Evolutionary conservation across 1,140 invertebrate species (phyloP).

Genomic region (Druon quercuslanigerum): DNA sequence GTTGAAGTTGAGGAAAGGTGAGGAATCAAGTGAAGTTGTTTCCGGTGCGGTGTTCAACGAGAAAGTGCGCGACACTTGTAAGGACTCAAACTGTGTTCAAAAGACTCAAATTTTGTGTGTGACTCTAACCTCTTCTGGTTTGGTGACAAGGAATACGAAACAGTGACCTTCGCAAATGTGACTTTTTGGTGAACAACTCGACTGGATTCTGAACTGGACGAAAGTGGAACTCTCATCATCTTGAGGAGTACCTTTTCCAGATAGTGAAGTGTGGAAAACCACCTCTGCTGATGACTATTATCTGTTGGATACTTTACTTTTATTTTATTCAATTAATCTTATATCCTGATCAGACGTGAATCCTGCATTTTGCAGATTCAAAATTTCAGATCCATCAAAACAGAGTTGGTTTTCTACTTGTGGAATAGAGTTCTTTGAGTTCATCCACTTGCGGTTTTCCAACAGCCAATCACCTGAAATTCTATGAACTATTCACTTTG

Average conservation of each 20-base stretch:
- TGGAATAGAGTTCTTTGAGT: not conserved
- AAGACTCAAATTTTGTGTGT: not conserved
- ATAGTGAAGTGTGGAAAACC: not conserved
- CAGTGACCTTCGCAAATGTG: not conserved
- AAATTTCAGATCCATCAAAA: too few species aligned
- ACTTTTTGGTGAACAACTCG: not conserved
- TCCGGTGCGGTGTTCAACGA: not conserved
- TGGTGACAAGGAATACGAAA: slow-evolving; percentile 7
- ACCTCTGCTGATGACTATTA: not conserved
- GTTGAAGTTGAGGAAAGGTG: not conserved
- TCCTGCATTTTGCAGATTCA: too few species aligned
- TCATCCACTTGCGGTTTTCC: too few species aligned
- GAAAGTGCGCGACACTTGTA: not conserved
- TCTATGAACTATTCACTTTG: too few species aligned
- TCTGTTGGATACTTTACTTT: not conserved
- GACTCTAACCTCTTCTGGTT: not conserved
- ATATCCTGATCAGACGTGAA: too few species aligned
- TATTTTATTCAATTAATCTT: too few species aligned
- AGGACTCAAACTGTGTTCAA: not conserved
- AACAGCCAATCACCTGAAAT: too few species aligned
- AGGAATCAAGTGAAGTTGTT: not conserved
- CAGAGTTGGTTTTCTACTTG: not conserved
- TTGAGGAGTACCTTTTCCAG: not conserved
- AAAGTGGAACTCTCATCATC: not conserved
- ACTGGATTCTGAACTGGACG: not conserved